These are phyloP conservation scores for Copsychus sechellarum DNA, from an alignment of 2,113 vertebrate genomes.

Conservation along the genomic window DNA sequence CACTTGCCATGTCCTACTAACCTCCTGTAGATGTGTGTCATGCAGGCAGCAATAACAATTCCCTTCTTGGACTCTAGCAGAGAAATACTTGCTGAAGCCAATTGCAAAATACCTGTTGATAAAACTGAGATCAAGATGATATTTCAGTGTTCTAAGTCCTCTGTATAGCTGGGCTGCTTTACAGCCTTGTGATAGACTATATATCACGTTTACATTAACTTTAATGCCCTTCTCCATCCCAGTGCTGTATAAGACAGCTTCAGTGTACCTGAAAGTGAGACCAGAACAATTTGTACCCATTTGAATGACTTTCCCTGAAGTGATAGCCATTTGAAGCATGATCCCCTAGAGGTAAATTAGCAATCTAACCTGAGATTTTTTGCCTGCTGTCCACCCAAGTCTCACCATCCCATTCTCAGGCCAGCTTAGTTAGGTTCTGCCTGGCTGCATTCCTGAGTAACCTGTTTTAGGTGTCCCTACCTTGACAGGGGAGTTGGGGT, in stretches of 20 bases:
- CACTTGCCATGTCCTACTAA: background rate
- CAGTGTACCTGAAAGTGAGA: background rate
- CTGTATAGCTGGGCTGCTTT: background rate
- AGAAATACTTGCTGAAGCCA: background rate
- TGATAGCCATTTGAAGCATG: background rate
- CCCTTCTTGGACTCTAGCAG: background rate
- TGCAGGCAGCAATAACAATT: background rate
- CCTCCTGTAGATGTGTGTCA: background rate
- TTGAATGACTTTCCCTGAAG: background rate
- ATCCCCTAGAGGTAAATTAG: background rate
- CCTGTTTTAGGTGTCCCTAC: background rate
- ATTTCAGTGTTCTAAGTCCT: background rate
- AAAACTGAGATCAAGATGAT: background rate
- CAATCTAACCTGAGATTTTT: background rate
- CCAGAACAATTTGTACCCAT: background rate
- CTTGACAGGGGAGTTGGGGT: background rate
- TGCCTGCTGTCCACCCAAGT: background rate
- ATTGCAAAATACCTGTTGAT: background rate
- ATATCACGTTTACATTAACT: background rate
- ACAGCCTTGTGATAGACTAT: background rate
- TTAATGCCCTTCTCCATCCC: background rate
- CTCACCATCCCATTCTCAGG: background rate
- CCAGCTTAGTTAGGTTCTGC: background rate
- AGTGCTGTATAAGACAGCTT: background rate
- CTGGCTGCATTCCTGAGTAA: background rate